Evolutionary conservation across 2,888 invertebrate species (phyloP), one percentile per base, ranked within the genome.

Genomic region (Pollenia amentaria): DNA sequence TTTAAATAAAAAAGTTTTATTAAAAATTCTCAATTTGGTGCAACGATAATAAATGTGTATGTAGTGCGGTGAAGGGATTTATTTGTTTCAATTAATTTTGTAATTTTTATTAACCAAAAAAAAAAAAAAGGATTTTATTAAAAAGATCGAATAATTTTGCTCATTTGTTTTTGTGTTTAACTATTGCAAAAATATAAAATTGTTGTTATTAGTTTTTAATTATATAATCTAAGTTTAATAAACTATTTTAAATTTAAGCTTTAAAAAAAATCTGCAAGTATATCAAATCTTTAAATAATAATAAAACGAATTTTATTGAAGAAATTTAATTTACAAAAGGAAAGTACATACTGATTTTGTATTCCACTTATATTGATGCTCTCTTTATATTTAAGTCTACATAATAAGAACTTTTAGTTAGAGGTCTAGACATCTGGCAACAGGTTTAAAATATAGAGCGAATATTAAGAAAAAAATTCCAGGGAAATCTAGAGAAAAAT

Each of bases 11-110:
- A 73, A 29, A 44, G 21, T 46, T 40, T 18, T 51, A 53, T 44
- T 16, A 69, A 55, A 51, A 80, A 84, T 84, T 86, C 69, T 88
- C 75, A 81, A 72, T 72, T 80, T 81, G 88, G 83, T 88, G 88
- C 88, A 88, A 88, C 88, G 88, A 88, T 42, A 60, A 53, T 21
- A 55, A 60, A 48, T 73, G 16, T 46, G 64, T 80, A 65, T 46
- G 64, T 80, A 65, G 18, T 57, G 57, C 75, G 83, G 83, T 83
- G 76, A 72, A 60, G 85, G 85, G 79, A 77, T 76, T 60, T 29
- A 55, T 21, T 78, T 73, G 51, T 55, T 70, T 72, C 46, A 62
- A 60, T 51, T 51, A 42, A 78, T 40, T 21, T 60, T 78, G 18
- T 67, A 60, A 29, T 62, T 62, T 29, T 29, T 29, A 29, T 29